phyloP scores from a whole-genome alignment of 2,797 vertebrate genomes.

The Serranus cabrilla region DNA sequence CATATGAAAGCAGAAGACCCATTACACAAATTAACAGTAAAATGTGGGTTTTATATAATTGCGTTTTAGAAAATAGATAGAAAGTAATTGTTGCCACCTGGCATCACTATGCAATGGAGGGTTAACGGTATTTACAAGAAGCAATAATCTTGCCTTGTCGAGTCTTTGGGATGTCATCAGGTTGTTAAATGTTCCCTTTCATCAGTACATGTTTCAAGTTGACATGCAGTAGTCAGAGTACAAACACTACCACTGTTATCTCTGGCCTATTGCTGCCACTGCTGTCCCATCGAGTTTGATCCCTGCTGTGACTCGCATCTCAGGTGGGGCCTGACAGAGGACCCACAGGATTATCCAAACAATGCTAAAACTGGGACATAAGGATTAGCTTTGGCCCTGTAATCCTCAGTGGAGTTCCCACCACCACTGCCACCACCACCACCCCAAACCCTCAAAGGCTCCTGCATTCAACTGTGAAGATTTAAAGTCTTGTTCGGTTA shows the following conservation, averaged over 20 bases:
- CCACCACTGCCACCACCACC: conserved; percentile 5
- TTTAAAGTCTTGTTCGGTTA: conserved; percentile 16
- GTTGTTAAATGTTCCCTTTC: not conserved
- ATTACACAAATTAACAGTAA: too few species aligned
- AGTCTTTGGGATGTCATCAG: conserved; percentile 9
- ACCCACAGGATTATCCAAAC: conserved; percentile 73
- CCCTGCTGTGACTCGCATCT: conserved; percentile 43
- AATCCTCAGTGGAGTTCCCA: conserved; percentile 57
- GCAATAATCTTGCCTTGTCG: not conserved
- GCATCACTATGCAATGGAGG: too few species aligned
- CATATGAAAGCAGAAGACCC: too few species aligned
- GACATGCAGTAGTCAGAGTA: conserved; percentile 16
- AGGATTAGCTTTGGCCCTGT: conserved; percentile 66
- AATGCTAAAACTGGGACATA: conserved; percentile 74
- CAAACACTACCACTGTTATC: conserved; percentile 14
- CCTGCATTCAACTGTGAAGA: conserved; percentile 14
- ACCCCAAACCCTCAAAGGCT: conserved; percentile 9
- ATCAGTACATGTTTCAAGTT: not conserved
- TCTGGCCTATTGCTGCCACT: conserved; percentile 24
- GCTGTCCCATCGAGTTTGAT: conserved; percentile 37
- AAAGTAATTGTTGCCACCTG: too few species aligned
- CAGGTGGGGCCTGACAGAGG: conserved; percentile 62
- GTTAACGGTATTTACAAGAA: not conserved
- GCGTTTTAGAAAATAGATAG: too few species aligned
- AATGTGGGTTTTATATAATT: too few species aligned